Base-by-base conservation (phyloP, 2,888 invertebrate genomes). In the Rhagium mordax region DNA sequence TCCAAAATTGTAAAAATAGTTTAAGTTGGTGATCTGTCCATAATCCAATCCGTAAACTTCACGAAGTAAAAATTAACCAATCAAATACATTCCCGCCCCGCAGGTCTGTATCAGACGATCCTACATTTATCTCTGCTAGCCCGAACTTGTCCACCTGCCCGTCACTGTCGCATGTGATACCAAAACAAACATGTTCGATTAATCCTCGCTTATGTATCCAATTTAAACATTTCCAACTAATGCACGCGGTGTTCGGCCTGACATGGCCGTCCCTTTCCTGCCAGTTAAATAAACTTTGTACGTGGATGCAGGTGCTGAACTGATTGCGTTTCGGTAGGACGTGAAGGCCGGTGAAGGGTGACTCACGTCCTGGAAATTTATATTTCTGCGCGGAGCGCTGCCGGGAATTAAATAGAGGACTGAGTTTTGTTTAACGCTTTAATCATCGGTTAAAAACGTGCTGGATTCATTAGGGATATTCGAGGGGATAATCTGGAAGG, bases 191-290 rank as follows among this genome's bases (percentile, higher is more conserved):
- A 48, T 3, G 18, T 68, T 49, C 55, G 16, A 49, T 27, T 64
- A 64, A 64, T 49, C 49, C 48, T 18, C 48, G 55, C 24, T 18
- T 24, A 67, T 48, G 48, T 55, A 67, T 59, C 67, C 48, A 67
- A 57, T 48, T 47, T 27, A 41, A 59, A 57, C 48, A 15, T 59
- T 51, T 18, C 20, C 51, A 20, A 51, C 51, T 51, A 51, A 51
- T 67, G 48, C 48, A 57, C 47, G 67, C 59, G 59, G 10, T 24
- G 18, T 51, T 51, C 18, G 51, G 18, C 18, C 18, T 51, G 51
- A 16, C 57, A 55, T n/a, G n/a, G n/a, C n/a, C n/a, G n/a, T 47
- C 48, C 67, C 47, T 48, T 41, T 57, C n/a, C 41, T 59, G 1
- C 2, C 21, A 70, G 55, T 64, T 48, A 24, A 67, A 67, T 67